Base-by-base conservation (phyloP, 2,113 vertebrate genomes). In the Otolemur garnettii region DNA sequence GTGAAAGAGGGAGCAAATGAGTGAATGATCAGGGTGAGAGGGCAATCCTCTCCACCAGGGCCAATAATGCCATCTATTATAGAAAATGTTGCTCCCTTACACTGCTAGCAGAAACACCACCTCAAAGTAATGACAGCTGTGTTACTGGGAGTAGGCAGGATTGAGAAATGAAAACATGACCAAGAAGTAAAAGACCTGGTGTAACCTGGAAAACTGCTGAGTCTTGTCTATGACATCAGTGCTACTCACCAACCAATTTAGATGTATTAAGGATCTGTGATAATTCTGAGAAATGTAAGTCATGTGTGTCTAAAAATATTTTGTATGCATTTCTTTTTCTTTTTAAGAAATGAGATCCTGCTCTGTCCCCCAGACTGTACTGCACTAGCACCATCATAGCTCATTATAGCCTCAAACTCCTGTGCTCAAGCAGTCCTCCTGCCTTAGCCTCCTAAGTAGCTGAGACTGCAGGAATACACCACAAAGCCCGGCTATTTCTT, bases 101-200 rank as follows among this genome's bases (percentile, higher is more conserved):
- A 60, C 12, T 42, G 15, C 33, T 35, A 71, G 82, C 79, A 95
- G 72, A 93, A 66, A 95, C 15, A 5, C 55, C n/a, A 59, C 72
- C 90, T 93, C 86, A 83, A 83, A 86, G 28, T 68, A 88, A 24
- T 88, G 82, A 80, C 74, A 95, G 53, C 64, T 87, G 64, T 91
- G 69, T 90, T 68, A 59, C 72, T 72, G 90, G 64, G 82, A 90
- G 24, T 38, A 95, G 75, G 72, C 81, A 62, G 35, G 59, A 80
- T 35, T 89, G 66, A 91, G 92, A 97, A 96, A 97, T 83, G 79
- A 95, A 95, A 92, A 86, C 33, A 96, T n/a, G 45, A 80, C 62
- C 24, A 74, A 79, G 59, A 87, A 85, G 86, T 74, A 86, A 85
- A 77, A 83, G 53, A 91, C 69, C 28, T 78, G 22, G 7, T 91